These are phyloP conservation scores for Aplocera efformata DNA, from an alignment of 2,888 invertebrate species.

Conservation along the genomic window DNA sequence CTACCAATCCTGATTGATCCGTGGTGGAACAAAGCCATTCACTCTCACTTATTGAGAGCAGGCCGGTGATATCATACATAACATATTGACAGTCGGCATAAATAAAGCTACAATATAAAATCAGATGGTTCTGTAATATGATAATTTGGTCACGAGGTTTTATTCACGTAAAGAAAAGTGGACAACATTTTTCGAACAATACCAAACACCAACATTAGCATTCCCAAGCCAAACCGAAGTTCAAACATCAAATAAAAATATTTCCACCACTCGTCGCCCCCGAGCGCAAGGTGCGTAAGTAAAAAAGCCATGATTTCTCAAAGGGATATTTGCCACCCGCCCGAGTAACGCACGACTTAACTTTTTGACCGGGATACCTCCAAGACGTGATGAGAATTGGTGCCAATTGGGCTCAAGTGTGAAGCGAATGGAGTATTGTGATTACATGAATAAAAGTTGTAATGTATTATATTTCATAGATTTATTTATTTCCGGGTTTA, in stretches of 20 bases:
- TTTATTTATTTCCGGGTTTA: too few relatives aligned
- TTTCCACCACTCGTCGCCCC: conserved; percentile 35
- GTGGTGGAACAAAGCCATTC: too few relatives aligned
- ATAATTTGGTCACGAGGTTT: too few relatives aligned
- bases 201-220: conserved; percentile 11
- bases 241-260: conserved; percentile 31
- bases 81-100: too few relatives aligned
- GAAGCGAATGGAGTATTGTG: conserved; percentile 10
- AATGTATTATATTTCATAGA: too few relatives aligned
- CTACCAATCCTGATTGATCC: too few relatives aligned
- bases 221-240: conserved; percentile 8
- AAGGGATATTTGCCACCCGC: conserved; percentile 59
- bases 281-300: conserved; percentile 41
- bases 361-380: conserved; percentile 77
- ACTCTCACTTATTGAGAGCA: too few relatives aligned
- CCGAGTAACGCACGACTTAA: conserved; percentile 66
- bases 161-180: too few relatives aligned
- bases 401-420: conserved; percentile 29
- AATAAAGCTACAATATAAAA: too few relatives aligned
- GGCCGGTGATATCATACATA: too few relatives aligned
- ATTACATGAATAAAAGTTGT: too few relatives aligned
- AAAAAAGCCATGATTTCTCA: conserved; percentile 73
- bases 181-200: not conserved
- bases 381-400: conserved; percentile 67
- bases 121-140: too few relatives aligned